These are phyloP conservation scores for Phocoena sinus DNA, from an alignment of 2,113 vertebrate species.

Conservation along the genomic window DNA sequence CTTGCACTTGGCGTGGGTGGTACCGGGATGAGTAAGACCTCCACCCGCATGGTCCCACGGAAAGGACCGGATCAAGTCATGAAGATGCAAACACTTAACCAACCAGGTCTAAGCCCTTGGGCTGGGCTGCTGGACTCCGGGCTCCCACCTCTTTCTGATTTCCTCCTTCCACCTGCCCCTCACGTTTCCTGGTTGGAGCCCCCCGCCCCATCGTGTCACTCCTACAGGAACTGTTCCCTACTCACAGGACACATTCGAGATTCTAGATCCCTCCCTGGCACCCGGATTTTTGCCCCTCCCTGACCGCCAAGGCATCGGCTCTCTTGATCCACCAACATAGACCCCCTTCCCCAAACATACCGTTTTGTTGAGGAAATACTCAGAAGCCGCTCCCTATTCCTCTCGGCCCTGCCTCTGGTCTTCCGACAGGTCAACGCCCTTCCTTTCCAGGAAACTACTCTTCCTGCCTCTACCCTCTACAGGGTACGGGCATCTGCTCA, in stretches of 20 bases:
- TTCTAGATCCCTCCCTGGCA: not conserved
- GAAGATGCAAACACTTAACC: rapidly evolving
- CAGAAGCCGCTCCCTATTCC: not conserved
- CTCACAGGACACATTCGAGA: not conserved
- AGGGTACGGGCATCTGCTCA: not conserved
- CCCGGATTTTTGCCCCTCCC: too few species aligned
- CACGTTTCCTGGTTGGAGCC: not conserved
- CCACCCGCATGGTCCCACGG: not conserved
- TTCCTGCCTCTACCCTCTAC: not conserved
- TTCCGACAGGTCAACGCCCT: not conserved
- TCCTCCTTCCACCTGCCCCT: not conserved
- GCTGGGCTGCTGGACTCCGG: too few species aligned
- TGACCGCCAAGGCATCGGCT: too few species aligned
- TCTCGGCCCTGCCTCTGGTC: not conserved
- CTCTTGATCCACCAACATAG: too few species aligned
- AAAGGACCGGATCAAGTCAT: not conserved
- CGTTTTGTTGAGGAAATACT: rapidly evolving
- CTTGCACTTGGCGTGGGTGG: too few species aligned
- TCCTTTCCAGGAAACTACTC: not conserved
- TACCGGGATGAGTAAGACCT: too few species aligned
- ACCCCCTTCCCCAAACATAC: too few species aligned
- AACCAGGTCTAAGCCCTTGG: not conserved
- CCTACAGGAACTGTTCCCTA: not conserved
- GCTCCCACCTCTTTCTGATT: too few species aligned
- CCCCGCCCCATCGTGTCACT: not conserved